Evolutionary conservation across 1,140 invertebrate species (phyloP).

Genomic region (Carcinoscorpius rotundicauda): DNA sequence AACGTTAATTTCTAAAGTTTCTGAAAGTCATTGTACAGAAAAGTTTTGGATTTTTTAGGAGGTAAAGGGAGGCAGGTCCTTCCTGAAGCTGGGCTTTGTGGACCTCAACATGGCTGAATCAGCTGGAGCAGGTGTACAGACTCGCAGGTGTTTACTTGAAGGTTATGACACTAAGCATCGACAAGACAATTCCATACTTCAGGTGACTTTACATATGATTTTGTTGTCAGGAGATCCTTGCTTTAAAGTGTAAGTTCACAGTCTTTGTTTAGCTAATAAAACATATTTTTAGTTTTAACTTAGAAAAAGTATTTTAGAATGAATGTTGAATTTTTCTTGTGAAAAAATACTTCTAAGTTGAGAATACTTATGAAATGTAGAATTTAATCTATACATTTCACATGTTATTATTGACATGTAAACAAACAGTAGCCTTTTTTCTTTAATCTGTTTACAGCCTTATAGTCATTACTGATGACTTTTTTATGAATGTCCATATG

Average conservation of each 20-base stretch:
- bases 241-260: conserved; percentile 79
- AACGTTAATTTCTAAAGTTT: neutral
- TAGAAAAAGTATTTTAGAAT: too few species aligned
- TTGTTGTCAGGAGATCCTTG: conserved; percentile 90
- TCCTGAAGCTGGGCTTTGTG: conserved; percentile 91
- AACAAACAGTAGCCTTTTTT: too few species aligned
- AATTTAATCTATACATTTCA: too few species aligned
- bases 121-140: conserved; percentile 74
- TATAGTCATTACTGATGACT: too few species aligned
- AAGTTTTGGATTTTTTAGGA: conserved; percentile 42
- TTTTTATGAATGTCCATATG: too few species aligned
- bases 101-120: conserved; percentile 93
- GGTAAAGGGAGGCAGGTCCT: conserved; percentile 72
- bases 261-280: too few species aligned
- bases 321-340: too few species aligned
- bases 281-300: too few species aligned
- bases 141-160: conserved; percentile 74
- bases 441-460: too few species aligned
- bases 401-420: too few species aligned
- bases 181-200: conserved; percentile 90
- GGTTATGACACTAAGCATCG: conserved; percentile 79
- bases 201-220: conserved; percentile 80
- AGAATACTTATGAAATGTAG: too few species aligned
- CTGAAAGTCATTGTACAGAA: neutral
- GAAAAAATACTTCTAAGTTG: too few species aligned